phyloP scores from a whole-genome alignment of 2,113 vertebrate genomes.

The Nothoprocta perdicaria region DNA sequence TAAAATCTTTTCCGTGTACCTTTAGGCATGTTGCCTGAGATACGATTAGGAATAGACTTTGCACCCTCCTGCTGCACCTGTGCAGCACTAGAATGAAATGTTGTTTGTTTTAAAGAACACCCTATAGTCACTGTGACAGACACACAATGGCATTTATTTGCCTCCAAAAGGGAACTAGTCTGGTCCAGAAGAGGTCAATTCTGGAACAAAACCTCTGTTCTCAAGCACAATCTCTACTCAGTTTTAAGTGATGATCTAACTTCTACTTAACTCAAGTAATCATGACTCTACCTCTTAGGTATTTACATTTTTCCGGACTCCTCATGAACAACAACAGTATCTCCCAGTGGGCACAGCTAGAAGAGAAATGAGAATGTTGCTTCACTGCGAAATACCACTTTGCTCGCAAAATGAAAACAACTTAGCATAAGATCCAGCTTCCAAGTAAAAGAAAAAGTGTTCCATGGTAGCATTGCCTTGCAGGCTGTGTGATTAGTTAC shows the following conservation, averaged over 20 bases:
- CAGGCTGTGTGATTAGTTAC: neutral
- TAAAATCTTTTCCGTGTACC: neutral
- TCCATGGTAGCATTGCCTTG: neutral
- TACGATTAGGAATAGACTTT: neutral
- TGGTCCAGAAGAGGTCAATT: neutral
- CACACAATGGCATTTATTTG: neutral
- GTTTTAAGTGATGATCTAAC: neutral
- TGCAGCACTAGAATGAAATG: neutral
- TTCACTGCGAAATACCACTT: neutral
- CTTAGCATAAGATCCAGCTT: neutral
- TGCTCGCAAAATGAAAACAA: conserved; percentile 4
- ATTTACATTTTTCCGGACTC: conserved; percentile 3
- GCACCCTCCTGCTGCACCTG: neutral
- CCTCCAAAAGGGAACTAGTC: neutral
- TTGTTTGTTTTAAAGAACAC: neutral
- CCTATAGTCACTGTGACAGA: neutral
- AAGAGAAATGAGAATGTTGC: neutral
- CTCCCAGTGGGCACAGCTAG: neutral
- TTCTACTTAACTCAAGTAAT: neutral
- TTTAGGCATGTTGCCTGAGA: neutral
- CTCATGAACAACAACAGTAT: neutral
- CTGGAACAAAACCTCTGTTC: neutral
- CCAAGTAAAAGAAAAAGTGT: neutral
- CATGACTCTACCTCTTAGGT: neutral
- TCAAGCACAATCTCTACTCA: neutral